Conservation (phyloP, 2,888 invertebrate genomes). For the Stramonita haemastoma region DNA sequence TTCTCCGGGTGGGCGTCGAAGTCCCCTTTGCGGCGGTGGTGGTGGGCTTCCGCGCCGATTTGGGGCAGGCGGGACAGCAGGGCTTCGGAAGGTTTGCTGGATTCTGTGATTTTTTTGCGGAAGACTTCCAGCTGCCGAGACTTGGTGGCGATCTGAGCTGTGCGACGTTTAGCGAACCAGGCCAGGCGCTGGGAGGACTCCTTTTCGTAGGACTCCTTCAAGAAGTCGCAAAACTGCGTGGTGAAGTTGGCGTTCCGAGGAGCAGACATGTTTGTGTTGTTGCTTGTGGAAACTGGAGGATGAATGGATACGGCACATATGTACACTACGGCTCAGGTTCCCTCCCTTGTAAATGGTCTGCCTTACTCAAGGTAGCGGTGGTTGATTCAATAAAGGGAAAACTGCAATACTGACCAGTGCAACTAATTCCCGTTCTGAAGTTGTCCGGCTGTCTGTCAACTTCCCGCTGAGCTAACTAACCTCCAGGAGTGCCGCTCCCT, state of each 20-base stretch:
- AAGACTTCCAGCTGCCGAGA: slow-evolving; percentile 71
- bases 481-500: slow-evolving; percentile 41
- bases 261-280: slow-evolving; percentile 31
- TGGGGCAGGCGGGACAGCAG: slow-evolving; percentile 63
- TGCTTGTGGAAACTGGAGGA: too few relatives aligned
- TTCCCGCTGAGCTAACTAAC: too few relatives aligned
- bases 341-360: too few relatives aligned
- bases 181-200: slow-evolving; percentile 65
- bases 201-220: slow-evolving; percentile 69
- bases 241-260: slow-evolving; percentile 42
- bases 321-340: too few relatives aligned
- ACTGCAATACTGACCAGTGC: too few relatives aligned
- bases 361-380: too few relatives aligned
- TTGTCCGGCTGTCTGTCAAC: too few relatives aligned
- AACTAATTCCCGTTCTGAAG: too few relatives aligned
- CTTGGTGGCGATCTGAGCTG: slow-evolving; percentile 41
- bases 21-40: slow-evolving; percentile 60
- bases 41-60: slow-evolving; percentile 55
- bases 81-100: slow-evolving; percentile 65
- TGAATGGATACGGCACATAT: too few relatives aligned
- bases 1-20: slow-evolving; percentile 48
- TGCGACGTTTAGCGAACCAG: slow-evolving; percentile 57
- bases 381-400: slow-evolving; percentile 31
- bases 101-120: slow-evolving; percentile 72
- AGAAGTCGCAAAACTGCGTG: slow-evolving; percentile 64